Percentiles rank a stretch among this genome's conserved stretches.
Evolutionary conservation across 2,888 invertebrate species (phyloP).

Genomic region (Pasiphila rectangulata): DNA sequence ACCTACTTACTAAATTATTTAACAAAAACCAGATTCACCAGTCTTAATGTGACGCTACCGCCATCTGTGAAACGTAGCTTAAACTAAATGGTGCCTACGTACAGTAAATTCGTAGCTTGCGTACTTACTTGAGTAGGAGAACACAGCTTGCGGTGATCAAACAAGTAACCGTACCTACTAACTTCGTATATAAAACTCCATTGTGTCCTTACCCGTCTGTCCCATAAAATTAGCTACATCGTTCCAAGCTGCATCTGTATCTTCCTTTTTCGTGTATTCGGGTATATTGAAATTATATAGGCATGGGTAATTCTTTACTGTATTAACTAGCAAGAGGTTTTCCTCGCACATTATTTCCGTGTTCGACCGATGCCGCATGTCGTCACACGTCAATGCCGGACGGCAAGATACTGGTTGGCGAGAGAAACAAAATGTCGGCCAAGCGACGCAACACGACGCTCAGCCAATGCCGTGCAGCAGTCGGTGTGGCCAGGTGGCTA

Average conservation of each 20-base stretch:
- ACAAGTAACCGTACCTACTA: neutral
- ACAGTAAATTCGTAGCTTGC: too few relatives aligned
- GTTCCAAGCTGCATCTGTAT: constrained; percentile 46
- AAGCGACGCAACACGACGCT: constrained; percentile 39
- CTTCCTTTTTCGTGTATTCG: constrained; percentile 47
- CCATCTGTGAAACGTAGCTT: neutral
- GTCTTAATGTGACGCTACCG: too few relatives aligned
- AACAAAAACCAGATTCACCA: too few relatives aligned
- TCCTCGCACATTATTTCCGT: constrained; percentile 41
- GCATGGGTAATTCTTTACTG: constrained; percentile 45
- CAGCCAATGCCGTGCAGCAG: constrained; percentile 19
- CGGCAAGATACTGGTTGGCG: constrained; percentile 27
- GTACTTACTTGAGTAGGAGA: too few relatives aligned
- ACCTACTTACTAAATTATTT: too few relatives aligned
- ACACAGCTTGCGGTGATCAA: neutral
- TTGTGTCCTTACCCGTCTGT: constrained; percentile 38
- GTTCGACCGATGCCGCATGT: constrained; percentile 26
- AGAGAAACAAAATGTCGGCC: constrained; percentile 39
- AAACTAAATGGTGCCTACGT: neutral
- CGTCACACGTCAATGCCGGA: constrained; percentile 28
- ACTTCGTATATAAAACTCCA: neutral
- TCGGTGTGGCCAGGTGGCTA: neutral
- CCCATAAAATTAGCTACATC: constrained; percentile 43
- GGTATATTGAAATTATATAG: constrained; percentile 42
- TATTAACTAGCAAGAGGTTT: constrained; percentile 41